Base-by-base conservation (phyloP, 37 sponge, comb jelly and placozoan genomes). In the Crambe crambe region DNA sequence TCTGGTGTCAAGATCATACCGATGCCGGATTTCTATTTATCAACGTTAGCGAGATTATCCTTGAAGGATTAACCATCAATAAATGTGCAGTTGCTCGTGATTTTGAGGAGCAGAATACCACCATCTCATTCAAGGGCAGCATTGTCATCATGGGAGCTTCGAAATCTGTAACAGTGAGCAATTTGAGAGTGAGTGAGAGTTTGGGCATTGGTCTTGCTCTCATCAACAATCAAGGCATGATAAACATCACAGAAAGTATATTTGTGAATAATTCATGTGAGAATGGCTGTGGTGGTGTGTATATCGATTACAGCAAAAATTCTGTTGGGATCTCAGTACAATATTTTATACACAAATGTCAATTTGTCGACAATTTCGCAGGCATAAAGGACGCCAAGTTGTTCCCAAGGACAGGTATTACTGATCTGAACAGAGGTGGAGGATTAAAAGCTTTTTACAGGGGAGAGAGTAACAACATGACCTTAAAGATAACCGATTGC, bases 391-490 rank as follows among this genome's bases (percentile, higher is more conserved):
- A 47, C 51, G 12, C 12, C 51, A 47, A 47, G 12, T 47, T 12
- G 12, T 47, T 15, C 12, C 51, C 51, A 47, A 12, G 12, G 12
- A 47, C 10, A 47, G 51, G n/a, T n/a, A n/a, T n/a, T n/a, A n/a
- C 51, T 15, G 51, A 15, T 12, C 12, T 47, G 51, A 47, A 69
- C 29, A 80, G 70, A 61, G 90, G 90, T 22, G 90, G 63, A 20
- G 90, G 85, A 30, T 2, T 90, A 30, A 76, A 76, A 42, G 59
- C 59, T 10, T 68, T 80, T 30, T 61, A 70, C 27, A 80, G 75
- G 3, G 76, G 75, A 26, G 43, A 15, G 0, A 43, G 58, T 70
- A 9, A 29, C 61, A 35, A 47, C 59, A 85, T 85, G 56, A 31
- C 25, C 23, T 36, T 90, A 0, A 23, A 9, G 44, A 57, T 85